phyloP scores from a whole-genome alignment of 2,113 vertebrate genomes.

The Nerophis lumbriciformis region DNA sequence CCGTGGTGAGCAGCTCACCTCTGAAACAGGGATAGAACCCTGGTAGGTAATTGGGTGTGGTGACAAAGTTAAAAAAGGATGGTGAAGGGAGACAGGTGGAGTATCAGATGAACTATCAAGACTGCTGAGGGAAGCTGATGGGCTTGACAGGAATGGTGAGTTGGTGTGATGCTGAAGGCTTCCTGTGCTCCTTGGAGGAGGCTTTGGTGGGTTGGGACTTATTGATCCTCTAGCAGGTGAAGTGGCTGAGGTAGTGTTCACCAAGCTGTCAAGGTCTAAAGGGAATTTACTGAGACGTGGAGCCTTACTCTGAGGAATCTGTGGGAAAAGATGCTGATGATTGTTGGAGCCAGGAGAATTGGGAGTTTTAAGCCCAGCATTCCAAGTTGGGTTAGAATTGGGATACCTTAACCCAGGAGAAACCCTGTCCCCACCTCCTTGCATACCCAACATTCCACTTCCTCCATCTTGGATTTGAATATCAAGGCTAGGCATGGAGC shows the following conservation, averaged over 20 bases:
- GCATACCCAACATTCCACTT: constrained; percentile 38
- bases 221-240: constrained; percentile 11
- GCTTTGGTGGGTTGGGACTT: constrained; percentile 15
- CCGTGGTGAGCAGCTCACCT: constrained; percentile 34
- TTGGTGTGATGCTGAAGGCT: constrained; percentile 30
- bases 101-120: constrained; percentile 49
- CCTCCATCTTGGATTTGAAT: constrained; percentile 71
- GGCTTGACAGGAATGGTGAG: constrained; percentile 34
- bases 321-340: constrained; percentile 16
- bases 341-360: constrained; percentile 34
- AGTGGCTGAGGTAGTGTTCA: constrained; percentile 26
- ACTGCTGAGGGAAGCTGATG: constrained; percentile 42
- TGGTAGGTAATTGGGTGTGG: constrained; percentile 9
- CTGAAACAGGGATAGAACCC: constrained; percentile 32
- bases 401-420: constrained; percentile 50
- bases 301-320: constrained; percentile 26
- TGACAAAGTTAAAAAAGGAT: constrained; percentile 21
- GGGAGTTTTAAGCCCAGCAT: constrained; percentile 35
- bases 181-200: constrained; percentile 14
- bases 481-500: constrained; percentile 73
- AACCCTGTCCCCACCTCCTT: constrained; percentile 31
- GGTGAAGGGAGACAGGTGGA: constrained; percentile 20
- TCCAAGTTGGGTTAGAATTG: constrained; percentile 51
- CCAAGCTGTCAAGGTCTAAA: constrained; percentile 61
- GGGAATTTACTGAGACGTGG: constrained; percentile 67